Conservation (phyloP, 1,140 invertebrate species). For the Pseudomyrmex dendroicus region DNA sequence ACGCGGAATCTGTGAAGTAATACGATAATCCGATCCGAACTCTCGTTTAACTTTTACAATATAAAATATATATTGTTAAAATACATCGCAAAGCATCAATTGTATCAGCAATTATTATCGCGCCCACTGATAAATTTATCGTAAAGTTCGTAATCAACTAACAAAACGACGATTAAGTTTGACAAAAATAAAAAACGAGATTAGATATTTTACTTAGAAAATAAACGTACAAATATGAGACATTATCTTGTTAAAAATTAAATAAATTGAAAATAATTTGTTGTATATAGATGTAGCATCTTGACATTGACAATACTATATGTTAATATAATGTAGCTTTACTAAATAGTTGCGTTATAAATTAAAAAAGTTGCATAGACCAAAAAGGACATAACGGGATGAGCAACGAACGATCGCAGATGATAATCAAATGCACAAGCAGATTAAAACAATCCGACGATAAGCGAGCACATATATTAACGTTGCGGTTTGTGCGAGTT, state of each 20-base stretch:
- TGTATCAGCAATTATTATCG: not conserved
- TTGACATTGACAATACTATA: too few species aligned
- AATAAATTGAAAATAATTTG: not conserved
- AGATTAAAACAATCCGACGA: too few species aligned
- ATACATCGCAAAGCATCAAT: not conserved
- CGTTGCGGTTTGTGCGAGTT: too few species aligned
- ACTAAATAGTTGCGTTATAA: too few species aligned
- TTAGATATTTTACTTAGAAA: not conserved
- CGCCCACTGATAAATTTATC: not conserved
- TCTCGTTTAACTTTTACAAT: not conserved
- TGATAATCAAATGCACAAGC: too few species aligned
- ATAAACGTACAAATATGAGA: not conserved
- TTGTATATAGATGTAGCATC: too few species aligned
- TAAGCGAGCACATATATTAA: too few species aligned
- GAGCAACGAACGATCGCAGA: too few species aligned
- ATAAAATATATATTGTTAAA: constrained; percentile 16
- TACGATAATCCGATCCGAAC: constrained; percentile 15
- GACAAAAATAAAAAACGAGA: not conserved
- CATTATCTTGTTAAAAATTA: not conserved
- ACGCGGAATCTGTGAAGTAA: constrained; percentile 1
- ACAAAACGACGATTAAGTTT: not conserved
- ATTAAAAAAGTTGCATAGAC: too few species aligned
- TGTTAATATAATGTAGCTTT: too few species aligned
- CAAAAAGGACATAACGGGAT: too few species aligned
- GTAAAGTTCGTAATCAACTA: not conserved